Evolutionary conservation across 2,113 vertebrate species (phyloP), one percentile per base, ranked within the genome.

Genomic region (Vulpes vulpes): DNA sequence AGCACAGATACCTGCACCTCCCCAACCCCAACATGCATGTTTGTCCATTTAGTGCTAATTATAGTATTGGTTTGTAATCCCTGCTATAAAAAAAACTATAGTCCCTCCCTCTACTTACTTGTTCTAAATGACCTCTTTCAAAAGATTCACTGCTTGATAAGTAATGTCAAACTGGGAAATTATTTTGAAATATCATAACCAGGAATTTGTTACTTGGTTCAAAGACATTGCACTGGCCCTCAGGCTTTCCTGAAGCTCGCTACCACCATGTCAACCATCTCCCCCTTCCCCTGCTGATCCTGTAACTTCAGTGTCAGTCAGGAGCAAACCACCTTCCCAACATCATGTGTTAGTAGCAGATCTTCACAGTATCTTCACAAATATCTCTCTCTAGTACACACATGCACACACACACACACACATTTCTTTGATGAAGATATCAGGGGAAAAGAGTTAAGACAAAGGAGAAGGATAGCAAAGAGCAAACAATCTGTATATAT

Each of bases 71-170:
- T 80, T 79, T 96, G 38, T 35, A 85, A 82, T 35, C 23, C 43
- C 49, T 23, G 49, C 60, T 92, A 32, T 30, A 57, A 69, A 69
- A 69, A 69, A 88, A 91, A 35, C 17, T 22, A 1, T 2, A 81
- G 35, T 15, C 71, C 49, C 22, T 51, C 38, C 78, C 71, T 89
- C 53, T 43, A n/a, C 71, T 86, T 57, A 65, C 53, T 74, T 84
- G n/a, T 81, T 85, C 64, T 76, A 60, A 96, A 89, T 91, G 89
- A 76, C 81, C 65, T 94, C 76, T 94, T 89, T 60, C 64, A 62
- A 95, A 97, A 73, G n/a, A 96, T 82, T 3, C 5, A 38, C 15
- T 60, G 25, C 49, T 65, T 96, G 73, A 49, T 67, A 91, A 79
- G 38, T 64, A 88, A 90, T 82, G 59, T 88, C 64, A 67, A 82